Evolutionary conservation across 2,797 vertebrate genomes (phyloP).

Genomic region (Sebastes flavidus): DNA sequence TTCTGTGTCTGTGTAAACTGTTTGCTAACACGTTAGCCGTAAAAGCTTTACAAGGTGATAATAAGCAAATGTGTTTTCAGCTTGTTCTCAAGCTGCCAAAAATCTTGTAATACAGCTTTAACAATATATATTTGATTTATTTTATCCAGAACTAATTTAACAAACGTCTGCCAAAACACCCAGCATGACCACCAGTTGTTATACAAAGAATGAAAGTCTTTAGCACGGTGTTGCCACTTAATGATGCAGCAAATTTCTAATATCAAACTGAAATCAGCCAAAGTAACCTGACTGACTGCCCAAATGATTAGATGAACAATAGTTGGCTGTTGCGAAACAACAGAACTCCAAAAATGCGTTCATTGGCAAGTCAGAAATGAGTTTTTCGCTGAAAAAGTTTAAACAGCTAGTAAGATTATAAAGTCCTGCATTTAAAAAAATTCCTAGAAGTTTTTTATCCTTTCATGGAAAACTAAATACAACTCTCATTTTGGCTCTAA

Average conservation of each 20-base stretch:
- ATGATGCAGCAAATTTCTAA: not conserved
- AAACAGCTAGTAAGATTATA: not conserved
- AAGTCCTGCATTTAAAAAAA: not conserved
- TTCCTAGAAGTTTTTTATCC: not conserved
- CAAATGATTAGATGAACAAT: not conserved
- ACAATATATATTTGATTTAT: not conserved
- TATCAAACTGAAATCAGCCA: constrained; percentile 8
- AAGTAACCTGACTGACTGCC: not conserved
- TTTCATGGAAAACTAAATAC: constrained; percentile 17
- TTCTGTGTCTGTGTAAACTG: not conserved
- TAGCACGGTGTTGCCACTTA: not conserved
- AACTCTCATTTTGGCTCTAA: constrained; percentile 23
- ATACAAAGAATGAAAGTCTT: not conserved
- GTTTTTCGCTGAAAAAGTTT: not conserved
- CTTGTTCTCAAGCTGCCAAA: not conserved
- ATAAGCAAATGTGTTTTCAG: not conserved
- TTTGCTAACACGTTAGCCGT: not conserved
- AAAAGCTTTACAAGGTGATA: not conserved
- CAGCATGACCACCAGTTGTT: constrained; percentile 3
- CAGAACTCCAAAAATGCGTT: not conserved
- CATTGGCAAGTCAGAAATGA: not conserved
- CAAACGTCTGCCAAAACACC: not conserved
- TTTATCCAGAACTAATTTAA: not conserved
- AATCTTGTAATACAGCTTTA: not conserved
- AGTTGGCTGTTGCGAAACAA: not conserved